Percentiles rank a stretch among this genome's conserved stretches.
phyloP scores from a whole-genome alignment of 2,888 invertebrate genomes.

The Polymixis flavicincta region DNA sequence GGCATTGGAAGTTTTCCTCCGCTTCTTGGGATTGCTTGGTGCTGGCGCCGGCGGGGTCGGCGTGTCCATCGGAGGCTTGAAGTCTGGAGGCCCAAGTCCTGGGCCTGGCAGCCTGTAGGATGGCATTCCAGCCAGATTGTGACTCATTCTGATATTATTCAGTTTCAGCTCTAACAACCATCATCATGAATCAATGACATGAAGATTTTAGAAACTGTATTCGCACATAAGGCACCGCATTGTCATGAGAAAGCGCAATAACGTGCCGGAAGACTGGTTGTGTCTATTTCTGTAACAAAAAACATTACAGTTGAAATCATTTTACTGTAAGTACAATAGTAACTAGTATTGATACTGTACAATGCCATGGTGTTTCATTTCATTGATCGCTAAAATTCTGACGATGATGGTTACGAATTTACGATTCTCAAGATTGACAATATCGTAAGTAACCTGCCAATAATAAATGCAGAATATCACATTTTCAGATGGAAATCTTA shows the following conservation, averaged over 20 bases:
- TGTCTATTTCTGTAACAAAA: conserved; percentile 89
- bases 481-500: conserved; percentile 41
- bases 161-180: conserved; percentile 83
- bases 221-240: conserved; percentile 84
- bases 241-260: conserved; percentile 83
- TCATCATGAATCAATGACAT: conserved; percentile 75
- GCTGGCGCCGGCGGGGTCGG: conserved; percentile 93
- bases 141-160: conserved; percentile 92
- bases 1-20: conserved; percentile 95
- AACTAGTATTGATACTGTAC: conserved; percentile 8
- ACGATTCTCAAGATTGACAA: conserved; percentile 64
- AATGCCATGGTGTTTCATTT: conserved; percentile 25
- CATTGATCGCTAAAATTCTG: conserved; percentile 51
- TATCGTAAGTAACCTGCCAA: conserved; percentile 79
- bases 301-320: conserved; percentile 61
- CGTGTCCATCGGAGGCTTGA: conserved; percentile 93
- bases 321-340: conserved; percentile 28
- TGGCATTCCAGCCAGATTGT: conserved; percentile 95
- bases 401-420: conserved; percentile 69
- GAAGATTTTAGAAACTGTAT: conserved; percentile 76
- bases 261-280: conserved; percentile 84
- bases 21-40: conserved; percentile 96
- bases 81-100: conserved; percentile 93
- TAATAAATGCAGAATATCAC: conserved; percentile 69
- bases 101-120: conserved; percentile 94